Conservation (phyloP, 1,140 invertebrate genomes). For the Sarcophaga peregrina region DNA sequence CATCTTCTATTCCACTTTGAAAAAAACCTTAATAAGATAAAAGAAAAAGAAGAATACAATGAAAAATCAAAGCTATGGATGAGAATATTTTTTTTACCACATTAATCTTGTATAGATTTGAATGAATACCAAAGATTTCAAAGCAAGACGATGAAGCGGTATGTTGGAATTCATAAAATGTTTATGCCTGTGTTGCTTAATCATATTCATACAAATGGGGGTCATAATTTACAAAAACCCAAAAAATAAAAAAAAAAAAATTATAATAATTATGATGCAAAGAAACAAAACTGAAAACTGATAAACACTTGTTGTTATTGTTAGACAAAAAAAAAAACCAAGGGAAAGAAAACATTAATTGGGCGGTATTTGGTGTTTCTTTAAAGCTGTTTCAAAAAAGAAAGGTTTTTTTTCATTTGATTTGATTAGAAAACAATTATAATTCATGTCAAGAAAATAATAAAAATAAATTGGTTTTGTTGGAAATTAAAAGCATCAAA, state of each 20-base stretch:
- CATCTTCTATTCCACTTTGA: background rate
- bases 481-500: background rate
- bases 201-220: background rate
- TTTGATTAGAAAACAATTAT: slow-evolving; percentile 14
- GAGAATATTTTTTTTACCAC: slow-evolving; percentile 2
- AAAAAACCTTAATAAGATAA: too few relatives aligned
- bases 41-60: background rate
- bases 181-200: background rate
- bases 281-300: background rate
- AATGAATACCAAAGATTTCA: slow-evolving; percentile 5
- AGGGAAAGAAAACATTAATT: background rate
- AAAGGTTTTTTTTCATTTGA: background rate
- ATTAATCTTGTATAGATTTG: slow-evolving; percentile 22
- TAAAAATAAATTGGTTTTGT: background rate
- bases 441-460: background rate
- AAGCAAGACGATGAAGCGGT: background rate
- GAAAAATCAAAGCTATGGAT: background rate
- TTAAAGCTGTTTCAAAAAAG: background rate
- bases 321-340: background rate
- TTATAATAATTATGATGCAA: background rate
- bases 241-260: background rate
- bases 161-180: background rate
- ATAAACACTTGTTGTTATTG: slow-evolving; percentile 12
- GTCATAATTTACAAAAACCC: background rate
- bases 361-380: background rate